Conservation (phyloP, 2,113 vertebrate genomes). For the Syrrhaptes paradoxus region DNA sequence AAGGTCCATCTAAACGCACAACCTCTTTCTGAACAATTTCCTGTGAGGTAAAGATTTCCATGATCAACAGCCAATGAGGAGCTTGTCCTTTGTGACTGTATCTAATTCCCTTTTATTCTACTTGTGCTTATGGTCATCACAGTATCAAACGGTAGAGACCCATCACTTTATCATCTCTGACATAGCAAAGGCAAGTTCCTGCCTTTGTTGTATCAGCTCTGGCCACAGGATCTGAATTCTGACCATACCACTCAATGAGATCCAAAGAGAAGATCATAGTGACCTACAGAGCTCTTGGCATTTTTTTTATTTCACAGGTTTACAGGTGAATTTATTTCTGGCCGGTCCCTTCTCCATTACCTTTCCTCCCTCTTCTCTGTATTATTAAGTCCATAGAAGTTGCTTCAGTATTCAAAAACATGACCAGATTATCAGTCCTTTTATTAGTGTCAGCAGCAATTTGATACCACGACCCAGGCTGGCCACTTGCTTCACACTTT, state of each 20-base stretch:
- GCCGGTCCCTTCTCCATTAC: not conserved
- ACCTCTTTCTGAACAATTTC: not conserved
- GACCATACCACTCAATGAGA: not conserved
- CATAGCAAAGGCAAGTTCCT: not conserved
- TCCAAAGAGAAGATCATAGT: not conserved
- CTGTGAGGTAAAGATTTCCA: not conserved
- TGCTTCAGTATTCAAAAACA: not conserved
- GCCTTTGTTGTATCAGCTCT: not conserved
- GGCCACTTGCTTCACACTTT: conserved; percentile 41
- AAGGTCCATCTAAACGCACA: not conserved
- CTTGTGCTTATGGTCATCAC: no score
- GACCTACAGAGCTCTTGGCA: not conserved
- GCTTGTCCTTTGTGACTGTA: not conserved
- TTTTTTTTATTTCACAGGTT: not conserved
- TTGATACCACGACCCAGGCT: not conserved
- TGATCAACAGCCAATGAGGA: not conserved
- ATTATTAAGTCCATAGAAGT: not conserved
- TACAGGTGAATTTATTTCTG: not conserved
- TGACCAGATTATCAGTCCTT: conserved; percentile 14
- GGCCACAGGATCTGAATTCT: not conserved
- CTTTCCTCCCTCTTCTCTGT: not conserved
- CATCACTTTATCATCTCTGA: not conserved
- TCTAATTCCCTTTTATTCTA: not conserved
- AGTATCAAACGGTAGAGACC: not conserved
- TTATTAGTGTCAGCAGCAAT: conserved; percentile 29